phyloP scores from a whole-genome alignment of 2,113 vertebrate species.

The Salvelinus alpinus region DNA sequence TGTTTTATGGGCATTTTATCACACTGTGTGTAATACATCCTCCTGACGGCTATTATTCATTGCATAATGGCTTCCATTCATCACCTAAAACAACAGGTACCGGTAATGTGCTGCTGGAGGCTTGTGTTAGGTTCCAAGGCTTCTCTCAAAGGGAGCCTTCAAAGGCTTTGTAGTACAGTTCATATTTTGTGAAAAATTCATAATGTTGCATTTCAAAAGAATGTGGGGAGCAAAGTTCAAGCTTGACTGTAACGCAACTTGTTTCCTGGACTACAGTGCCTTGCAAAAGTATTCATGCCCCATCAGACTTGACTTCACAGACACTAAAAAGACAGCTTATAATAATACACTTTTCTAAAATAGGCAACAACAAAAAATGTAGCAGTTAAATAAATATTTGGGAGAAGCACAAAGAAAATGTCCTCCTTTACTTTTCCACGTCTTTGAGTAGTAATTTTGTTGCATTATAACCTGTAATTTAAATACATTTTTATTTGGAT shows the following conservation, averaged over 20 bases:
- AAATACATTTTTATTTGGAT: too few species aligned
- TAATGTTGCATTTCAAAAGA: slow-evolving; percentile 14
- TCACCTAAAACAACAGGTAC: slow-evolving; percentile 57
- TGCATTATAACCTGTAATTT: too few species aligned
- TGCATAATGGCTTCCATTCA: slow-evolving; percentile 65
- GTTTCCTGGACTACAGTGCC: not conserved
- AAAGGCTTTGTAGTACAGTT: slow-evolving; percentile 35
- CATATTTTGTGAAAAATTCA: slow-evolving; percentile 32
- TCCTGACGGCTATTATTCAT: slow-evolving; percentile 64
- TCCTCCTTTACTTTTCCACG: not conserved
- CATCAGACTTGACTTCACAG: not conserved
- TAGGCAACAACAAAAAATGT: slow-evolving; percentile 23
- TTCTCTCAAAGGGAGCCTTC: slow-evolving; percentile 42
- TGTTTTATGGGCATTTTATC: slow-evolving; percentile 54
- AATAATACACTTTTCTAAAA: slow-evolving; percentile 51
- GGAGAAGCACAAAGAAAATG: slow-evolving; percentile 36
- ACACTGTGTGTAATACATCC: slow-evolving; percentile 61
- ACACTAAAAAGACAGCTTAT: slow-evolving; percentile 41
- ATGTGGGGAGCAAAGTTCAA: slow-evolving; percentile 63
- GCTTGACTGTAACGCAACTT: not conserved
- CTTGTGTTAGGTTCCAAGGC: slow-evolving; percentile 46
- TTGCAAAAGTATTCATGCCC: too few species aligned
- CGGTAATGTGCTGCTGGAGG: slow-evolving; percentile 59
- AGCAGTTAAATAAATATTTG: slow-evolving; percentile 53
- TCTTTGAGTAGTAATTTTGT: slow-evolving; percentile 9